A percentile compares a stretch with the other conserved stretches of the same genome.
Evolutionary conservation across 2,113 vertebrate species (phyloP).

Genomic region (Blennius ocellaris): DNA sequence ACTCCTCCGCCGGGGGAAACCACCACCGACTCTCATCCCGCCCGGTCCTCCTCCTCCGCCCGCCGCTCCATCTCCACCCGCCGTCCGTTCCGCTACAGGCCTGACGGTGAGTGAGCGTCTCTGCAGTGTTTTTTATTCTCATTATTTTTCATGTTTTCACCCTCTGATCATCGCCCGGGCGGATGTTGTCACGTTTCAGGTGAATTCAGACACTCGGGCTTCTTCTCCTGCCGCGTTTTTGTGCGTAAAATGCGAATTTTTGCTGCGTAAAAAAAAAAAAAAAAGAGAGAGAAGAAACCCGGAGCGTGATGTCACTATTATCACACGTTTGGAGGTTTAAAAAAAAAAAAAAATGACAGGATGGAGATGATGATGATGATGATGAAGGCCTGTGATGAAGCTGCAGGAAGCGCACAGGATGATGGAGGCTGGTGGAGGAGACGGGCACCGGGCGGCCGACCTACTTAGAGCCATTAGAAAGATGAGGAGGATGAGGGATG

Average conservation of each 20-base stretch:
- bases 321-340: background rate
- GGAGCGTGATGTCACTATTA: too few species aligned
- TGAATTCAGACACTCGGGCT: too few species aligned
- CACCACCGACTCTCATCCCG: conserved; percentile 29
- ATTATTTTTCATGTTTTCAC: background rate
- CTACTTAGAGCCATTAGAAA: conserved; percentile 67
- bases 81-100: conserved; percentile 47
- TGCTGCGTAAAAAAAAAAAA: too few species aligned
- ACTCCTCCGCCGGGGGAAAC: conserved; percentile 38
- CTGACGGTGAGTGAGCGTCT: conserved; percentile 58
- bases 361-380: background rate
- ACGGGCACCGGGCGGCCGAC: conserved; percentile 31
- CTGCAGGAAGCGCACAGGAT: conserved; percentile 11
- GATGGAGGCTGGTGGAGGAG: conserved; percentile 66
- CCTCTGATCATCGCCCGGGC: background rate
- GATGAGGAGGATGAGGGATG: conserved; percentile 45
- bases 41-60: conserved; percentile 24
- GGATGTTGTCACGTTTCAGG: background rate
- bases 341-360: too few species aligned
- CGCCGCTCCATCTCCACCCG: conserved; percentile 15
- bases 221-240: too few species aligned
- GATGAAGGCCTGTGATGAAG: conserved; percentile 30
- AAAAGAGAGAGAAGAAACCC: too few species aligned
- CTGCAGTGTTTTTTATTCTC: background rate
- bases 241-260: too few species aligned